phyloP scores from a whole-genome alignment of 2,113 vertebrate genomes.

The Heptranchias perlo region DNA sequence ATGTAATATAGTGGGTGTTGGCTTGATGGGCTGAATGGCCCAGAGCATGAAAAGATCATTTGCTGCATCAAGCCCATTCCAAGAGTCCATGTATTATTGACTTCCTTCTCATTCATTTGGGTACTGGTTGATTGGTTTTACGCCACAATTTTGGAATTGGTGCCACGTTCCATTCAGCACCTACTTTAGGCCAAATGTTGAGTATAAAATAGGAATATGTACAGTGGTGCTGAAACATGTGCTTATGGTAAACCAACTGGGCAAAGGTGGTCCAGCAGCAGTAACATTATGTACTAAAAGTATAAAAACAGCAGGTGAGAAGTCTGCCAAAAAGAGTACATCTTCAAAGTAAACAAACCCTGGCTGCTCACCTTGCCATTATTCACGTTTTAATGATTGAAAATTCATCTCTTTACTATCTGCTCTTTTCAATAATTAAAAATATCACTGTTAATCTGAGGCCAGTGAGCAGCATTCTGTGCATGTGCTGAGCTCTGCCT shows the following conservation, averaged over 20 bases:
- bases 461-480: not conserved
- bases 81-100: not conserved
- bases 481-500: not conserved
- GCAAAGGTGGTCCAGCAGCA: not conserved
- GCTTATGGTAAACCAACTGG: not conserved
- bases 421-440: not conserved
- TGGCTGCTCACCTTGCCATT: not conserved
- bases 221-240: not conserved
- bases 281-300: not conserved
- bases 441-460: not conserved
- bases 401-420: not conserved
- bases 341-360: conserved; percentile 1
- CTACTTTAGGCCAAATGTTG: not conserved
- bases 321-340: not conserved
- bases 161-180: not conserved
- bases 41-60: not conserved
- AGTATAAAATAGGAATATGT: not conserved
- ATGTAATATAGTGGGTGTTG: not conserved
- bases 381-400: not conserved
- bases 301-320: not conserved
- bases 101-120: not conserved
- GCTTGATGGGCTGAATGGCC: not conserved
- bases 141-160: not conserved
- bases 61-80: not conserved
- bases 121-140: not conserved